Evolutionary conservation across 2,888 invertebrate species (phyloP).

Genomic region (Congeria kusceri): DNA sequence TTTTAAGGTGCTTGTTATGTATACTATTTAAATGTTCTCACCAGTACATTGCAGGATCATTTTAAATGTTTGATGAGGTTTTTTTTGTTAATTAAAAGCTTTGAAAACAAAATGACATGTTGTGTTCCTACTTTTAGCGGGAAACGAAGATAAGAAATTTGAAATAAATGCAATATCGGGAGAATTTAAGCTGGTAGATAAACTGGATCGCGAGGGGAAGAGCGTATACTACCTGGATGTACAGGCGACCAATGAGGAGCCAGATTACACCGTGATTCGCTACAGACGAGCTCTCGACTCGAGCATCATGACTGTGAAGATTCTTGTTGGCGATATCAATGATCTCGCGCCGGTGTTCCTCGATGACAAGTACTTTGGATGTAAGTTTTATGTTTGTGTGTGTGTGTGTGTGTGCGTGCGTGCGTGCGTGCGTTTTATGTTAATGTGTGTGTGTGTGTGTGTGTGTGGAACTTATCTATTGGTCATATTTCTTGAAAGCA

Average conservation of each 20-base stretch:
- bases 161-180: constrained; percentile 93
- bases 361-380: constrained; percentile 89
- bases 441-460: too few relatives aligned
- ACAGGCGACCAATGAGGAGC: constrained; percentile 92
- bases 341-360: constrained; percentile 93
- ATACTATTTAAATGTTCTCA: too few relatives aligned
- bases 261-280: constrained; percentile 77
- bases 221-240: constrained; percentile 91
- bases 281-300: constrained; percentile 86
- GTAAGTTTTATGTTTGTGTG: constrained; percentile 85
- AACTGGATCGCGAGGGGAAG: constrained; percentile 92
- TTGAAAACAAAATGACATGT: too few relatives aligned
- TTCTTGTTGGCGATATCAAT: constrained; percentile 87
- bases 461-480: too few relatives aligned
- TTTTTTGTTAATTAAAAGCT: background rate
- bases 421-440: too few relatives aligned
- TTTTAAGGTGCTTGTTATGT: too few relatives aligned
- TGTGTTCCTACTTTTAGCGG: constrained; percentile 83
- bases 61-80: too few relatives aligned
- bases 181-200: constrained; percentile 89
- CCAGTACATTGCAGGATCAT: too few relatives aligned
- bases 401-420: too few relatives aligned
- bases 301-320: constrained; percentile 89
- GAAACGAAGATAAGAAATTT: constrained; percentile 91
- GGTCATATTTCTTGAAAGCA: too few relatives aligned